phyloP scores from a whole-genome alignment of 2,888 invertebrate genomes.

The Rhingia campestris region DNA sequence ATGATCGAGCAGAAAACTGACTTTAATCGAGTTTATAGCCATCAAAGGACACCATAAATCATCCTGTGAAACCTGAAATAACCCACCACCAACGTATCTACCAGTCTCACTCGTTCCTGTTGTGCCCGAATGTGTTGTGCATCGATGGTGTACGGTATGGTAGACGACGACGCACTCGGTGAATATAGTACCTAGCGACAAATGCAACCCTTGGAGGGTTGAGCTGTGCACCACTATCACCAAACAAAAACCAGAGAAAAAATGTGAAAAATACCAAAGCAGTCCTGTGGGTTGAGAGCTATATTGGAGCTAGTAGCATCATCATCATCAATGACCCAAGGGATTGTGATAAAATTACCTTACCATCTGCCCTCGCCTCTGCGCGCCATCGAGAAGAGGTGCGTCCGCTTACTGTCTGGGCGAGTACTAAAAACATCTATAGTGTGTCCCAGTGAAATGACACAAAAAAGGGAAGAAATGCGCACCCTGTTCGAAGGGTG shows the following conservation, averaged over 20 bases:
- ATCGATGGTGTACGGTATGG: slow-evolving; percentile 20
- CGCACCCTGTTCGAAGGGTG: slow-evolving; percentile 65
- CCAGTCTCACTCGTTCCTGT: not conserved
- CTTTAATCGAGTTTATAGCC: slow-evolving; percentile 74
- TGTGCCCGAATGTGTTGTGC: slow-evolving; percentile 53
- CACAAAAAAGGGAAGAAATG: slow-evolving; percentile 17
- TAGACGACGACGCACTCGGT: slow-evolving; percentile 62
- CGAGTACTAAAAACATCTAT: slow-evolving; percentile 32
- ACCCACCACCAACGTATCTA: slow-evolving; percentile 41
- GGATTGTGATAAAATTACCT: slow-evolving; percentile 74
- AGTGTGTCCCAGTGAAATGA: slow-evolving; percentile 19
- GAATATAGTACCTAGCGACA: slow-evolving; percentile 36
- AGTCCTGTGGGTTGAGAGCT: slow-evolving; percentile 48
- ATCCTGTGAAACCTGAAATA: slow-evolving; percentile 62
- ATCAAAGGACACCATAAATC: slow-evolving; percentile 74
- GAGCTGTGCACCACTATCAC: slow-evolving; percentile 26
- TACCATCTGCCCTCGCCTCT: slow-evolving; percentile 65
- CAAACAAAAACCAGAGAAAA: slow-evolving; percentile 35
- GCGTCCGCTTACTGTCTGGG: slow-evolving; percentile 27
- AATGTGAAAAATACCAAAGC: slow-evolving; percentile 55
- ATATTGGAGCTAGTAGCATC: slow-evolving; percentile 47
- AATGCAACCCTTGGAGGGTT: slow-evolving; percentile 67
- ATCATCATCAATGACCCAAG: slow-evolving; percentile 73
- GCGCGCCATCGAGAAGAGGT: not conserved
- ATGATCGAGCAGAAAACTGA: slow-evolving; percentile 74